These are phyloP conservation scores for Pseudomyrmex dendroicus DNA, from an alignment of 1,140 invertebrate species.

Conservation along the genomic window DNA sequence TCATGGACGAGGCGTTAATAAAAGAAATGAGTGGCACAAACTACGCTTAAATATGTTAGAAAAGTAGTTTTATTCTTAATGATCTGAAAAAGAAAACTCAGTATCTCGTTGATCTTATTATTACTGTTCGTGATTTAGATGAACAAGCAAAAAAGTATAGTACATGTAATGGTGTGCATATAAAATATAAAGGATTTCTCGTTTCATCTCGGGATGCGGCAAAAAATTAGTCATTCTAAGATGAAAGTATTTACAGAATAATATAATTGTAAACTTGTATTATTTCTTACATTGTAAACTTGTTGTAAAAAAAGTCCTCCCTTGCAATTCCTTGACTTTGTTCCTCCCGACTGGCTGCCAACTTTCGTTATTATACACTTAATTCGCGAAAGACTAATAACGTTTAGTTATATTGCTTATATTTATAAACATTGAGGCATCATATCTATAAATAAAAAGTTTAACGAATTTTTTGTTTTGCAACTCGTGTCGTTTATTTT, in stretches of 20 bases:
- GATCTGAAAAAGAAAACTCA: background rate
- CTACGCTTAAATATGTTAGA: constrained; percentile 52
- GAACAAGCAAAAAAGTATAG: background rate
- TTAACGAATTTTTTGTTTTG: background rate
- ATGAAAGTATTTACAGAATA: constrained; percentile 39
- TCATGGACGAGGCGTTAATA: constrained; percentile 69
- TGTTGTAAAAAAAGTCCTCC: background rate
- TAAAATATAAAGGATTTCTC: constrained; percentile 21
- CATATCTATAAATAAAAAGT: constrained; percentile 32
- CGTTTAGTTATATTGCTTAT: background rate
- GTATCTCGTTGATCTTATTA: background rate
- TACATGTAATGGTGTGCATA: constrained; percentile 3
- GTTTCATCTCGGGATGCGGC: constrained; percentile 72
- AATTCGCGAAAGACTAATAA: background rate
- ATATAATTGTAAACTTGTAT: background rate
- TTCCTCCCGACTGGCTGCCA: too few species aligned
- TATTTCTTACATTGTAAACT: background rate
- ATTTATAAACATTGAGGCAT: constrained; percentile 32
- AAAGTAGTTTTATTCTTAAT: constrained; percentile 33
- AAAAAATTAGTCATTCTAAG: constrained; percentile 67
- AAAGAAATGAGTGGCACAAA: constrained; percentile 70
- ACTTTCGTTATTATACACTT: constrained; percentile 20
- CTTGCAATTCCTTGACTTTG: background rate
- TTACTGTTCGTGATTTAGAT: background rate
- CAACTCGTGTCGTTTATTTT: too few species aligned